A percentile compares a stretch with the other conserved stretches of the same genome.
Evolutionary conservation across 2,888 invertebrate species (phyloP).

Genomic region (Bruchidius siliquastri): DNA sequence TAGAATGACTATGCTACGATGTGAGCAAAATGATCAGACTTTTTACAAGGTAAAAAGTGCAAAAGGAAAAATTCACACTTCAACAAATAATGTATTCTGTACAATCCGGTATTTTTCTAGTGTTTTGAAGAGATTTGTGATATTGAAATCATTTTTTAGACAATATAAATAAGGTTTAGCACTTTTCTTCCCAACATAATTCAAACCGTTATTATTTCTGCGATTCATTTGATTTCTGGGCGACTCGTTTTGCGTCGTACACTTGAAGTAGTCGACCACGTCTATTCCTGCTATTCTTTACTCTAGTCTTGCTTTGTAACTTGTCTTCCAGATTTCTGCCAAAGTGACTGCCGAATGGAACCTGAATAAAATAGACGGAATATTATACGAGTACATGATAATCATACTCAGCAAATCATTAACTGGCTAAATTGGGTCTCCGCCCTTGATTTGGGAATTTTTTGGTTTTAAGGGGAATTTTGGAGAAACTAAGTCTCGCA

Average conservation of each 20-base stretch:
- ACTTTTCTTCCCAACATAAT: neutral
- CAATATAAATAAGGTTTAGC: neutral
- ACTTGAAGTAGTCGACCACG: neutral
- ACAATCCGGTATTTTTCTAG: neutral
- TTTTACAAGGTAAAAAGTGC: conserved; percentile 9
- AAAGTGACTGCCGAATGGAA: conserved; percentile 93
- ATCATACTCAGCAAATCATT: too few relatives aligned
- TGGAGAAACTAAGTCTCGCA: too few relatives aligned
- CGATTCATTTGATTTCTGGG: neutral
- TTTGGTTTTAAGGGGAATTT: too few relatives aligned
- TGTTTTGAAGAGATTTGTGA: neutral
- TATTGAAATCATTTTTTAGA: neutral
- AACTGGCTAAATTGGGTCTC: too few relatives aligned
- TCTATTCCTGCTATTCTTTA: conserved; percentile 46
- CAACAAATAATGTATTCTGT: neutral
- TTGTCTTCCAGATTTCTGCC: conserved; percentile 94
- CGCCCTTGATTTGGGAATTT: too few relatives aligned
- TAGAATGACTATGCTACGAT: conserved; percentile 7
- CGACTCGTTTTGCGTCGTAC: neutral
- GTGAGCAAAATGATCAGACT: conserved; percentile 36
- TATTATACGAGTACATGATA: neutral
- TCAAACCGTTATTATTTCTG: neutral
- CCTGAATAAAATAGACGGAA: conserved; percentile 37
- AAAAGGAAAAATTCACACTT: neutral
- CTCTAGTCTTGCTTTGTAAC: conserved; percentile 86